A percentile compares a stretch with the other conserved stretches of the same genome.
Conservation (phyloP, 2,797 vertebrate genomes). For the Acipenser oxyrinchus region DNA sequence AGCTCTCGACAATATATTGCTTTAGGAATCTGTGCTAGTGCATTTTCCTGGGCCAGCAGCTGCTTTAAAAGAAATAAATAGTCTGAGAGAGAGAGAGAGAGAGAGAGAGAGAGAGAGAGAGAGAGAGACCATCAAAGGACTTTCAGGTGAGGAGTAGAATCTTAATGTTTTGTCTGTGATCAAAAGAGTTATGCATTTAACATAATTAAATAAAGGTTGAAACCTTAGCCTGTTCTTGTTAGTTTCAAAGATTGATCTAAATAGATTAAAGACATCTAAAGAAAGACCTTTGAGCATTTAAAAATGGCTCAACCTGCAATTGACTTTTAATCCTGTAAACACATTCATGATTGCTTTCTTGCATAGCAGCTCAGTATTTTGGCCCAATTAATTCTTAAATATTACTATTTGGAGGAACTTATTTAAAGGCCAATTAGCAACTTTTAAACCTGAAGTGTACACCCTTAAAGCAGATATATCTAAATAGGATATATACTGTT, state of each 20-base stretch:
- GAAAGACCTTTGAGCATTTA: not conserved
- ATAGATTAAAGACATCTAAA: not conserved
- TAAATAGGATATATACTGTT: no score
- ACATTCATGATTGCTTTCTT: not conserved
- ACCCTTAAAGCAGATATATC: no score
- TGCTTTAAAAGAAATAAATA: no score
- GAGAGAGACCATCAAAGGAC: no score
- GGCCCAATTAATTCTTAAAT: not conserved
- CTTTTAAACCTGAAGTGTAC: no score
- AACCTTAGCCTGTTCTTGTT: not conserved
- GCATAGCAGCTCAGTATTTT: not conserved
- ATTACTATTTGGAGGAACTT: not conserved
- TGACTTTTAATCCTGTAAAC: constrained; percentile 2
- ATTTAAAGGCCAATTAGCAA: not conserved
- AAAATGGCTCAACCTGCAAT: not conserved
- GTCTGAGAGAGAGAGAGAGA: no score
- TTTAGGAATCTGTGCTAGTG: no score
- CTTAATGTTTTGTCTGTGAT: not conserved
- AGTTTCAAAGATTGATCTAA: not conserved
- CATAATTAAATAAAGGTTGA: not conserved
- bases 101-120: no score
- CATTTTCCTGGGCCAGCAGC: no score
- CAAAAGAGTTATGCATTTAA: not conserved
- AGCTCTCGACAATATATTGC: no score
- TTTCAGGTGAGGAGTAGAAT: no score